Evolutionary conservation across 2,888 invertebrate species (phyloP), one percentile per base, ranked within the genome.

Genomic region (Caenorhabditis zanzibari): DNA sequence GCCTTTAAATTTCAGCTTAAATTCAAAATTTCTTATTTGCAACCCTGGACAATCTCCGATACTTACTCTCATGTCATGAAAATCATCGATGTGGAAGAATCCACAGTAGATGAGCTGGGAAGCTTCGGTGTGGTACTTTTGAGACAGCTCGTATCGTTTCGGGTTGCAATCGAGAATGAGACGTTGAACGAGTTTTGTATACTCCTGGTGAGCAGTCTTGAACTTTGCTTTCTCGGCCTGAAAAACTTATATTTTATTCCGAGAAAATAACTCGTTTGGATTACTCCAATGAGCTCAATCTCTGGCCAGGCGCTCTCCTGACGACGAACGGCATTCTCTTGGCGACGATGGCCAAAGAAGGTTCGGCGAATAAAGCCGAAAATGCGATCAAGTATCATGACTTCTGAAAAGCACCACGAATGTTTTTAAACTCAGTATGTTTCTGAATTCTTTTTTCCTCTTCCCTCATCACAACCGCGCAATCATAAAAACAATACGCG

Each of bases 201-300:
- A 63, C 9, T 28, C 3, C 10, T n/a, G 2, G 6, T 14, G 61
- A 12, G 5, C 38, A 6, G 24, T 32, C 3, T 0, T 0, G 19
- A 71, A 58, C 58, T 56, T n/a, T 28, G 26, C 16, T 19, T 28
- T 71, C 19, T 56, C 71, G 14, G 3, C 14, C 71, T 71, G 69
- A 19, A 54, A 12, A 41, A 41, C 10, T 41, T 1, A 35, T 35
- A 1, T 28, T 56, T 0, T 5, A 56, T 28, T 1, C 12, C 28
- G 14, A 7, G 3, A 9, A 28, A n/a, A 58, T 14, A 3, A 2
- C 28, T 54, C 7, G 16, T n/a, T n/a, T 4, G n/a, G 2, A 3
- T 28, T 44, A 71, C 71, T 16, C 44, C 24, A 19, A 44, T 44
- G 3, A 71, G 16, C 26, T 26, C 44, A 14, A 14, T 28, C 32